A percentile compares a stretch with the other conserved stretches of the same genome.
Conservation (phyloP, 2,888 invertebrate genomes). For the Latrodectus hesperus region DNA sequence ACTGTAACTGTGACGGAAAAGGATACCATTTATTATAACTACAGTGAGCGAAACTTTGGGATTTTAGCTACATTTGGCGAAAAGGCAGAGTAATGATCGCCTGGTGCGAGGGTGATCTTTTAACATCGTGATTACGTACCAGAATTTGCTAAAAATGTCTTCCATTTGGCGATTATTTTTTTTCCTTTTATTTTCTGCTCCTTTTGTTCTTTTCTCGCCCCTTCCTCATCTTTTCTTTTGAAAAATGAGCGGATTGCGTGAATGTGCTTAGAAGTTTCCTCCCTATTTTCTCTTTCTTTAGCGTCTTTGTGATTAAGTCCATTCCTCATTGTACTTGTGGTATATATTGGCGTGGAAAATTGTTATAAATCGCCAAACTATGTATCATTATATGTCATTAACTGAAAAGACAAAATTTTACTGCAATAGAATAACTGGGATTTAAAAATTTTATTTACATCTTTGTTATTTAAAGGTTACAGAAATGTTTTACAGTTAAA, state of each 20-base stretch:
- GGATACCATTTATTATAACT: background rate
- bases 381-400: too few relatives aligned
- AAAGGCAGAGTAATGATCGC: slow-evolving; percentile 1
- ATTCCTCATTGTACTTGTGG: background rate
- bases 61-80: background rate
- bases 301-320: background rate
- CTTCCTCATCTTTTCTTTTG: background rate
- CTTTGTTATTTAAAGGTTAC: too few relatives aligned
- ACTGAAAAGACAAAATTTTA: too few relatives aligned
- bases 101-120: background rate
- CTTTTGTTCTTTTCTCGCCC: background rate
- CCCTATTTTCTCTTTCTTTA: background rate
- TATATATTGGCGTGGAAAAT: too few relatives aligned
- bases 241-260: background rate
- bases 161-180: slow-evolving; percentile 1
- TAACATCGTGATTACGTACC: slow-evolving; percentile 2
- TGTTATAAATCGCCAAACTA: too few relatives aligned
- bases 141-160: slow-evolving; percentile 5
- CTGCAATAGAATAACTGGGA: too few relatives aligned
- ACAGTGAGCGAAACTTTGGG: background rate
- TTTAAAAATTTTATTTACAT: too few relatives aligned
- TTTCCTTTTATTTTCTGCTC: background rate
- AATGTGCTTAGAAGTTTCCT: background rate
- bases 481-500: too few relatives aligned
- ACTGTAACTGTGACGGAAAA: background rate